Base-by-base conservation (phyloP, 2,113 vertebrate genomes). In the Noturus placidus region DNA sequence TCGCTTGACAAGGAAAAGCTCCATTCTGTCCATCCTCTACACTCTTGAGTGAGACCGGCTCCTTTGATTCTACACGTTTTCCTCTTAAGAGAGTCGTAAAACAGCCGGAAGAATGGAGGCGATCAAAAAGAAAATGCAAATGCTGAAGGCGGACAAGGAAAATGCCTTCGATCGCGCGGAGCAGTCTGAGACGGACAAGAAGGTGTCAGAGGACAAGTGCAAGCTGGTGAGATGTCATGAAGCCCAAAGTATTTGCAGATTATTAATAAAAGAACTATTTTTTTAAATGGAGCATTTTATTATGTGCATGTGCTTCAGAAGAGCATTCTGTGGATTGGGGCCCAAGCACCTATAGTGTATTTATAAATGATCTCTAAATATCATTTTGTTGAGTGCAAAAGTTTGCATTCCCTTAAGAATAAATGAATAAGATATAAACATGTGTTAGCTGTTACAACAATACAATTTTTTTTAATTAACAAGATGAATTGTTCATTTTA, bases 91-190 rank as follows among this genome's bases (percentile, higher is more conserved):
- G 3, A 57, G 63, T 54, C 89, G 56, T 25, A 91, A 65, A 10
- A 67, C 72, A 87, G 72, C 59, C 2, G 63, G 86, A 89, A 93
- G 92, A 93, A 99, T 99, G 98, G 98, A 99, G 91, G 98, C 98
- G 90, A 99, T 99, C 93, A 99, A 98, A 95, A 99, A 99, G 94
- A 99, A 99, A 95, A 99, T 99, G 98, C 97, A 99, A 95, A 99
- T 99, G 97, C 93, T 98, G 91, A 99, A 98, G 92, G 42, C 98
- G 92, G 98, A 99, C 94, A 99, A 97, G 93, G 97, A 99, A 95
- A 98, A 97, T 0, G 97, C 98, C 93, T 95, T 98, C 1, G 97
- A 99, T 94, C 94, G 97, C 14, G 97, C 98, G 0, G 97, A 99
- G 86, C 97, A 97, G 94, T 96, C 97, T 0, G 98, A 99, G 92